Base-by-base conservation (phyloP, 2,113 vertebrate genomes). In the Vidua macroura region DNA sequence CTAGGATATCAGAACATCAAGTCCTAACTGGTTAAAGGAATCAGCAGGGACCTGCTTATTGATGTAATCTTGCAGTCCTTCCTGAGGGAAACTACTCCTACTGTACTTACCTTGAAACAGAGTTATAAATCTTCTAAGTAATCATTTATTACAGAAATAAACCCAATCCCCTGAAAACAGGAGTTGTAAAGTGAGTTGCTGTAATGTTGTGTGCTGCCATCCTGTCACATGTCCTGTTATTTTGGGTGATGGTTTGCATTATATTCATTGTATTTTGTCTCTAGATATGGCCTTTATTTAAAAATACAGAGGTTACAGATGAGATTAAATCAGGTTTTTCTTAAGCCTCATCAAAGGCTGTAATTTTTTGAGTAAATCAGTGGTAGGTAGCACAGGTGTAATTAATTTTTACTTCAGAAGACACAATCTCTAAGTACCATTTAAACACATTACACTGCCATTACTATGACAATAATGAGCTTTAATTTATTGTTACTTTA, bases 401-500 rank as follows among this genome's bases (percentile, higher is more conserved):
- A 95, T 93, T 95, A 81, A 95, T 94, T 94, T 94, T 75, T 53
- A 82, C 74, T 96, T 52, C 78, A 72, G 78, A 94, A 95, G 75
- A 76, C 52, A 51, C 28, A 64, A 49, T 69, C 69, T 92, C 68
- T 43, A 84, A 53, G 43, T 79, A 86, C 83, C 52, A 49, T 55
- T 93, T 88, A 96, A 91, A 80, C 35, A 56, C 6, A 10, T 95
- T 96, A 83, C 11, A n/a, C 19, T 97, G 63, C 70, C 75, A 59
- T 93, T 92, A 52, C 84, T 83, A 92, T 96, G 86, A 64, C 88
- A 91, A 67, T 96, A 97, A 95, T 46, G 35, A 92, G 49, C 62
- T 96, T 92, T 96, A 97, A 97, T 97, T 97, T 97, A 90, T 73
- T 97, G 89, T 93, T 81, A 96, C 83, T 97, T 97, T 92, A 94